Base-by-base conservation (phyloP, 2,797 vertebrate genomes). In the Hypotaenidia philippensis region DNA sequence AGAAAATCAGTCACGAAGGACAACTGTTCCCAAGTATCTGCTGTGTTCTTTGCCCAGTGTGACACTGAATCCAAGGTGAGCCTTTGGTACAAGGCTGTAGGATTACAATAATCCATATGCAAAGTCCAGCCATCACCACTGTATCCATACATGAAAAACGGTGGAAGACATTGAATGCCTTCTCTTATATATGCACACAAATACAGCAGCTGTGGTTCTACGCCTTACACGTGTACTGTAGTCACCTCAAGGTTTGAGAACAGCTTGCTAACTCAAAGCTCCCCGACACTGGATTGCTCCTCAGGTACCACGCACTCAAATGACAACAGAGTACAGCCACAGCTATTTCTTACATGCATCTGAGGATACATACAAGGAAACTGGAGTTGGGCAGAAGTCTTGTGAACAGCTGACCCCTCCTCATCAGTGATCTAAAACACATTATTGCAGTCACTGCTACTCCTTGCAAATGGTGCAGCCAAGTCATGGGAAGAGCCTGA, bases 21-120 rank as follows among this genome's bases (percentile, higher is more conserved):
- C 84, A 96, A 81, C 15, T 49, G 31, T 31, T 91, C 66, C 63
- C 79, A 95, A 94, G 59, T 83, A 85, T 15, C 87, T 83, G 53
- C 66, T 38, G 1, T 31, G 13, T 31, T 87, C 87, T 92, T 52
- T 78, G 55, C 52, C 27, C 83, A 76, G 1, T 1, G 13, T 64
- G 80, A 93, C 56, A 45, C 50, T 68, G 57, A 79, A 63, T 70
- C 70, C 87, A 70, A 82, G 74, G 74, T 65, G 44, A 91, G 70
- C 57, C 15, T 69, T 80, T 57, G 74, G 63, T 79, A 56, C 79
- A 90, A 79, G 44, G 26, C 79, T 22, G 27, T 8, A 52, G 66
- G 63, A 91, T 83, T 89, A 91, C 31, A 69, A 38, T 65, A 87
- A 92, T 82, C 69, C 72, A 49, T 31, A 91, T 25, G 77, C 40